Evolutionary conservation across 2,113 vertebrate species (phyloP).

Genomic region (Perognathus longimembris): DNA sequence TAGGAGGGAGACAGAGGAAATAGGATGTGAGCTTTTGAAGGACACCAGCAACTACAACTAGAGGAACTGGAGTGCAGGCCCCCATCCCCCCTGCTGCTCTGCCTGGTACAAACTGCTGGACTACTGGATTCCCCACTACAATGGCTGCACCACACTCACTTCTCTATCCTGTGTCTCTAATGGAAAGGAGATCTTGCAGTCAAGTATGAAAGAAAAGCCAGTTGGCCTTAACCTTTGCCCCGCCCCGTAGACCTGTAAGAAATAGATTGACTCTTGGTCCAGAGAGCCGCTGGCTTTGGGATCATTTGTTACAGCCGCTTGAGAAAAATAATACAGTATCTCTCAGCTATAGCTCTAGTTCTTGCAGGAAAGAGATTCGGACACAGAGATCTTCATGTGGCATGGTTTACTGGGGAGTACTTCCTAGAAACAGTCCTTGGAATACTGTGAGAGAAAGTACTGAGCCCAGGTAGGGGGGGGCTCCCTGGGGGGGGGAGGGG

Average conservation of each 20-base stretch:
- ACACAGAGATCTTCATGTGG: not conserved
- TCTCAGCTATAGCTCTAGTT: not conserved
- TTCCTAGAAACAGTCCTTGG: not conserved
- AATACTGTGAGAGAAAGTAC: not conserved
- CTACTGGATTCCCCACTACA: not conserved
- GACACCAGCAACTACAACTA: not conserved
- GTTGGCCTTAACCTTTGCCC: not conserved
- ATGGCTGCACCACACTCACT: not conserved
- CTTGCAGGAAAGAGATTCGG: not conserved
- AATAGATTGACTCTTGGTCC: not conserved
- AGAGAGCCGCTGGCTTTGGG: no score
- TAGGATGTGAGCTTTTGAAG: not conserved
- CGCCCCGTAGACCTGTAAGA: not conserved
- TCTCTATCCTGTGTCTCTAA: slow-evolving; percentile 42
- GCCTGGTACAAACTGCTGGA: not conserved
- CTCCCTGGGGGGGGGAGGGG: no score
- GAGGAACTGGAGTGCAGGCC: not conserved
- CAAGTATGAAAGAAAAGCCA: slow-evolving; percentile 31
- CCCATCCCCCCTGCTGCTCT: not conserved
- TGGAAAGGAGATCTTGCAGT: slow-evolving; percentile 21
- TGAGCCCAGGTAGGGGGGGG: not conserved
- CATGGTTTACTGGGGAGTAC: not conserved
- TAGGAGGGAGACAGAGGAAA: not conserved
- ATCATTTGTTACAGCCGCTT: not conserved
- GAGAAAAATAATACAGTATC: not conserved